Percentiles rank a stretch among this genome's conserved stretches.
These are phyloP conservation scores for Arge pagana DNA, from an alignment of 2,888 invertebrate genomes.

Conservation along the genomic window DNA sequence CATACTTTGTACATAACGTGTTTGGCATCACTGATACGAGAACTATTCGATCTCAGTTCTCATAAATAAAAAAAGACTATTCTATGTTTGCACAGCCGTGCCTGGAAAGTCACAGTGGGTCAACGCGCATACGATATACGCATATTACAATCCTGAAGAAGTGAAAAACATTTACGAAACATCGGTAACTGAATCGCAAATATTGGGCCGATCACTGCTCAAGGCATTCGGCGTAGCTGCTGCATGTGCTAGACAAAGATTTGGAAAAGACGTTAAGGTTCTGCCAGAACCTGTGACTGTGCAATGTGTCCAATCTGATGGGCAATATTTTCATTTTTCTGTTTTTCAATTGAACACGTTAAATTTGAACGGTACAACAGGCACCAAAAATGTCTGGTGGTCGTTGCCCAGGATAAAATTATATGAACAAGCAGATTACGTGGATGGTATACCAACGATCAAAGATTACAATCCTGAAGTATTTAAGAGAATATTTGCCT, in stretches of 20 bases:
- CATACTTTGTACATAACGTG: conserved; percentile 11
- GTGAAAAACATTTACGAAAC: conserved; percentile 73
- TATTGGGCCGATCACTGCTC: conserved; percentile 70
- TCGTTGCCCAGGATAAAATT: conserved; percentile 67
- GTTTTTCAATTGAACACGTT: conserved; percentile 84
- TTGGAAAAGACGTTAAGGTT: conserved; percentile 70
- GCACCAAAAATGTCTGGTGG: conserved; percentile 81
- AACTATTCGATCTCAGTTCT: background rate
- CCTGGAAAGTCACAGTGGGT: conserved; percentile 56
- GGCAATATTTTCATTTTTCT: conserved; percentile 77
- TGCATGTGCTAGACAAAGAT: conserved; percentile 73
- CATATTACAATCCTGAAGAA: conserved; percentile 69
- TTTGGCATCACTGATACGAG: background rate
- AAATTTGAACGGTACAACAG: conserved; percentile 64
- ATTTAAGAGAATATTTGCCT: conserved; percentile 76
- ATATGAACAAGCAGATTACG: conserved; percentile 69
- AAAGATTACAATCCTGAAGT: conserved; percentile 80
- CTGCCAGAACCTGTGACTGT: conserved; percentile 79
- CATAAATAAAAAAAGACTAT: background rate
- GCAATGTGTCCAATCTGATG: conserved; percentile 83
- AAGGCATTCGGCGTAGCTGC: conserved; percentile 80
- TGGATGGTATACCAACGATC: conserved; percentile 68
- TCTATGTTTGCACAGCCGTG: conserved; percentile 60
- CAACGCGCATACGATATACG: conserved; percentile 78
- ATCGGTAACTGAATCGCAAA: conserved; percentile 70